Percentiles rank a stretch among this genome's conserved stretches.
These are phyloP conservation scores for Benitochromis conjunctus DNA, from an alignment of 2,113 vertebrate species.

Conservation along the genomic window DNA sequence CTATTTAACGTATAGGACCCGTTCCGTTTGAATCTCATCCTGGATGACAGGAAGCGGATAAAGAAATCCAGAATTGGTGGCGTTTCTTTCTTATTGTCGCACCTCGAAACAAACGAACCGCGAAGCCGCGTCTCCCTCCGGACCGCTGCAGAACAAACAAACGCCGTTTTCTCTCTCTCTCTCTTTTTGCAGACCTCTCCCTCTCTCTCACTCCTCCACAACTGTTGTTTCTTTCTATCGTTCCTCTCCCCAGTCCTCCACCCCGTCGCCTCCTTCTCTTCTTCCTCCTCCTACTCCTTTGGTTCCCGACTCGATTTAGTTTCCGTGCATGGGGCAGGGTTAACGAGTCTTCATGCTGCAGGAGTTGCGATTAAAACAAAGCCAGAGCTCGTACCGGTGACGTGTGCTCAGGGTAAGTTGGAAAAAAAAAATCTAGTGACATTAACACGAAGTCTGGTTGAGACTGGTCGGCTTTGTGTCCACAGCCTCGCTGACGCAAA, in stretches of 20 bases:
- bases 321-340: slow-evolving; percentile 57
- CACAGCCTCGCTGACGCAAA: slow-evolving; percentile 27
- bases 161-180: not conserved
- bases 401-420: not conserved
- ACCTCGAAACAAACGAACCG: slow-evolving; percentile 8
- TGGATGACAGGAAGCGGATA: slow-evolving; percentile 70
- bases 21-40: slow-evolving; percentile 74
- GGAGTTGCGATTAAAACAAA: not conserved
- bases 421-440: not conserved
- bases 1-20: slow-evolving; percentile 71
- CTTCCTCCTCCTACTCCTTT: not conserved
- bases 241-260: slow-evolving; percentile 13
- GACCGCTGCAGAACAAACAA: slow-evolving; percentile 9
- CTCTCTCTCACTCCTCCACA: slow-evolving; percentile 15
- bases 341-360: slow-evolving; percentile 1
- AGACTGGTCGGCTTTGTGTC: slow-evolving; percentile 39
- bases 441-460: not conserved
- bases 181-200: not conserved
- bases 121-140: not conserved
- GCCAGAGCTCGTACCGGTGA: not conserved
- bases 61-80: slow-evolving; percentile 72
- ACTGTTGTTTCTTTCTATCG: not conserved
- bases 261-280: not conserved
- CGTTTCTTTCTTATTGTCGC: slow-evolving; percentile 22
- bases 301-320: not conserved